phyloP scores from a whole-genome alignment of 2,888 invertebrate genomes.

The Plebejus anna region DNA sequence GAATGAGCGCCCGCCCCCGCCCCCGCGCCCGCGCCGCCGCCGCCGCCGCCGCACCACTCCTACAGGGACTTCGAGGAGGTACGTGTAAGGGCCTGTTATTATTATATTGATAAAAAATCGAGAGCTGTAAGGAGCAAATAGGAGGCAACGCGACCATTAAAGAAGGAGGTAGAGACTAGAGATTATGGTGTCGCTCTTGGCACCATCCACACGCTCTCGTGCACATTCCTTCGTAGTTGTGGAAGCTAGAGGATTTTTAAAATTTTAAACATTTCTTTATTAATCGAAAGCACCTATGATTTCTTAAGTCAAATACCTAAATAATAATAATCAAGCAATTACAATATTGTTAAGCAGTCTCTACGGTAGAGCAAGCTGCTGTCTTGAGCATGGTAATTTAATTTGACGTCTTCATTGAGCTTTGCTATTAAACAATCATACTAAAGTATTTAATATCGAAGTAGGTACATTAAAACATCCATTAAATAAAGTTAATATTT shows the following conservation, averaged over 20 bases:
- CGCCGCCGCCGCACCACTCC: slow-evolving; percentile 54
- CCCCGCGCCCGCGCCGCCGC: slow-evolving; percentile 49
- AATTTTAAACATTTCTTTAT: no score
- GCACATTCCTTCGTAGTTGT: no score
- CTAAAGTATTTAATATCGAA: background rate
- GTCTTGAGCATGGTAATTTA: slow-evolving; percentile 1
- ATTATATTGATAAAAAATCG: background rate
- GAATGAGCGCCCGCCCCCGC: no score
- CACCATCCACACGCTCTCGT: no score
- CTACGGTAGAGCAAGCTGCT: background rate
- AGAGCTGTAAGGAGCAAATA: no score
- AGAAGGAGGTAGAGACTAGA: no score
- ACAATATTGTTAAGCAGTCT: no score
- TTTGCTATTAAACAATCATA: background rate
- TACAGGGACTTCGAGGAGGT: slow-evolving; percentile 74
- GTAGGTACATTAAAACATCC: background rate
- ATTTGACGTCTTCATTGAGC: background rate
- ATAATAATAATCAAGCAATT: no score
- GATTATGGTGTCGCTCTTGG: no score
- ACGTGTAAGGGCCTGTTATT: slow-evolving; percentile 34
- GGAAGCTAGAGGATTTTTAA: no score
- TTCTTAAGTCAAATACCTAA: no score
- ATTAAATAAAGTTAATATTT: slow-evolving; percentile 12
- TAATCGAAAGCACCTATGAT: background rate
- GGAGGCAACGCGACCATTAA: no score